These are phyloP conservation scores for Eristalis tenax DNA, from an alignment of 2,888 invertebrate genomes.

Conservation along the genomic window DNA sequence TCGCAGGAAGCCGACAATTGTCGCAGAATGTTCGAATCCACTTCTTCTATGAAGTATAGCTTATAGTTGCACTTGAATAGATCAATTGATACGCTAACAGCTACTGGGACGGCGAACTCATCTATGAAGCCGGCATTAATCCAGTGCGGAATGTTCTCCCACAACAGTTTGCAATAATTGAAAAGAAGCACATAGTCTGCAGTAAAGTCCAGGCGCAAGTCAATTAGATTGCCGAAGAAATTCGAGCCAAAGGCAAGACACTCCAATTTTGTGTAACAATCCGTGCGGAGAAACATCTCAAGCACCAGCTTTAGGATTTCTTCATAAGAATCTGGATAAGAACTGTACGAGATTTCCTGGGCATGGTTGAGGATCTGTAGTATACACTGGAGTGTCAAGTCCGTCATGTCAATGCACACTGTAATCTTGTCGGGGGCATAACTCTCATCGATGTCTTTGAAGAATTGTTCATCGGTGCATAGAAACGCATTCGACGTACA, in stretches of 20 bases:
- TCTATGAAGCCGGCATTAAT: constrained; percentile 23
- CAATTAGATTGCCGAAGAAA: constrained; percentile 45
- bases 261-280: constrained; percentile 46
- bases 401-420: constrained; percentile 21
- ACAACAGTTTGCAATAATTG: constrained; percentile 48
- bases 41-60: constrained; percentile 10
- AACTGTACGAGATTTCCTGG: constrained; percentile 24
- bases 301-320: constrained; percentile 33
- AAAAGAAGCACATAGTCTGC: constrained; percentile 43
- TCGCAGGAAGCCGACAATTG: constrained; percentile 36
- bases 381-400: constrained; percentile 45
- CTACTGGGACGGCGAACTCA: constrained; percentile 24
- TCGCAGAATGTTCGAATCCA: constrained; percentile 12
- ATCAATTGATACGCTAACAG: constrained; percentile 10
- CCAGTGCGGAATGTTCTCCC: constrained; percentile 55
- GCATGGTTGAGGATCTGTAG: constrained; percentile 30
- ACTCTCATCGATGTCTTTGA: constrained; percentile 43
- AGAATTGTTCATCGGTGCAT: constrained; percentile 39
- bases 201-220: background rate
- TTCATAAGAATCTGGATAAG: background rate
- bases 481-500: constrained; percentile 20
- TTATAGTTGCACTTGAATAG: constrained; percentile 46
- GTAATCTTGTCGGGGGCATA: constrained; percentile 28
- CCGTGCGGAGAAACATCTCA: constrained; percentile 29
- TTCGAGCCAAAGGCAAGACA: constrained; percentile 44